Base-by-base conservation (phyloP, 2,113 vertebrate species). In the Macheiramphus alcinus region DNA sequence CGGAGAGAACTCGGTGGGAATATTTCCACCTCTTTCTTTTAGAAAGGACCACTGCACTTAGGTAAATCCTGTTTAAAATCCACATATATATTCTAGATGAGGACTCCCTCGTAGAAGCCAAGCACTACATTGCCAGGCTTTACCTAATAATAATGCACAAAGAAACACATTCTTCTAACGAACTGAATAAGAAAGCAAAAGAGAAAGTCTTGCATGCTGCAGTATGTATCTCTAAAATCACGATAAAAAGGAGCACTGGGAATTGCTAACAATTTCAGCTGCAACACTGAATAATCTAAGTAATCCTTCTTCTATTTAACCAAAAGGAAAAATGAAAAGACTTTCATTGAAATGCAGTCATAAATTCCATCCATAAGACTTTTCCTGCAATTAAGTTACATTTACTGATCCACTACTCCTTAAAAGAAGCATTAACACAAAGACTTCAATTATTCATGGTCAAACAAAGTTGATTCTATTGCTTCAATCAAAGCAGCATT, bases 361-460 rank as follows among this genome's bases (percentile, higher is more conserved):
- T 76, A 91, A 97, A 98, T 98, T 98, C 97, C 96, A 96, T 97
- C 96, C 92, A 93, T 95, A 97, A 97, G 96, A 65, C 94, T 97
- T 97, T 96, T 97, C 96, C 98, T 98, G 96, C 98, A 98, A 98
- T 98, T 98, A 98, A 97, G 95, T 97, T 95, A 97, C 94, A 96
- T 98, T 98, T 97, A 91, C 97, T 97, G 97, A 98, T 97, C 97
- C 97, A 97, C 97, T 97, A 98, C 94, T 97, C 92, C 93, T 97
- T 97, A 97, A 98, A 98, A 97, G 95, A 96, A 97, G 84, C 80
- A 97, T 98, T 97, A 97, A 96, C 97, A 98, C 97, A 98, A 98
- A 98, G 97, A 90, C 95, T 97, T 97, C 97, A 98, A 98, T 98
- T 98, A 98, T 98, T 97, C 98, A 92, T 97, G 97, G 98, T 97